Conservation (phyloP, 2,113 vertebrate species). For the Pachypanchax playfairii region DNA sequence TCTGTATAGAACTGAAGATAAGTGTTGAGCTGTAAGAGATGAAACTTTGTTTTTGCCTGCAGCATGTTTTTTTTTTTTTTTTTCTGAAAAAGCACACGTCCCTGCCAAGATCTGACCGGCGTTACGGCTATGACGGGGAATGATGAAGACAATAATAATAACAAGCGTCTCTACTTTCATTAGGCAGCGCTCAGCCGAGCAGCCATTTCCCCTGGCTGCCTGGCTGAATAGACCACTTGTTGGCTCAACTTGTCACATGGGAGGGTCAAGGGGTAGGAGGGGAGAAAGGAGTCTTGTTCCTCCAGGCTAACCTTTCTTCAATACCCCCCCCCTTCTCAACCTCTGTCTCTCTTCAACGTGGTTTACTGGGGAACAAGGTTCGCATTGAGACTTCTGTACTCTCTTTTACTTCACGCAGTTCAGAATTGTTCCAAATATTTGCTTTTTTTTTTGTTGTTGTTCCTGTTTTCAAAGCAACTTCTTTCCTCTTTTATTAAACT, state of each 20-base stretch:
- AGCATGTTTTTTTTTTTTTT: background rate
- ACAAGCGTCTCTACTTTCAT: conserved; percentile 77
- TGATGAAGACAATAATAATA: conserved; percentile 71
- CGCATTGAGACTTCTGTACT: conserved; percentile 73
- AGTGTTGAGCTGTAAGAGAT: conserved; percentile 9
- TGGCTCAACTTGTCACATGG: conserved; percentile 79
- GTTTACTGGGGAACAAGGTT: conserved; percentile 77
- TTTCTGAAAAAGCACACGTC: conserved; percentile 1
- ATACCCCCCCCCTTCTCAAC: conserved; percentile 67
- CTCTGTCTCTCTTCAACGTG: conserved; percentile 73
- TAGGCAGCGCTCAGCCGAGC: conserved; percentile 66
- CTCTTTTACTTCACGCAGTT: conserved; percentile 69
- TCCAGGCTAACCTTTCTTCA: conserved; percentile 79
- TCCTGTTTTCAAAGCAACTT: background rate
- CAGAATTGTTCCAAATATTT: conserved; percentile 75
- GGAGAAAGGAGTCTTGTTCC: conserved; percentile 81
- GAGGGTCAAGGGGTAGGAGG: conserved; percentile 74
- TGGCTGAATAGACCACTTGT: conserved; percentile 80
- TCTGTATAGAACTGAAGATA: conserved; percentile 18
- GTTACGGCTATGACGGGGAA: conserved; percentile 19
- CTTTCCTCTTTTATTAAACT: conserved; percentile 53
- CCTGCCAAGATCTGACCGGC: conserved; percentile 21
- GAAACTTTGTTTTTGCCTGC: background rate
- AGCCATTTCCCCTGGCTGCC: conserved; percentile 75
- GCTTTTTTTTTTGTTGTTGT: conserved; percentile 44